Base-by-base conservation (phyloP, 2,888 invertebrate genomes). In the Steinernema scapterisci region DNA sequence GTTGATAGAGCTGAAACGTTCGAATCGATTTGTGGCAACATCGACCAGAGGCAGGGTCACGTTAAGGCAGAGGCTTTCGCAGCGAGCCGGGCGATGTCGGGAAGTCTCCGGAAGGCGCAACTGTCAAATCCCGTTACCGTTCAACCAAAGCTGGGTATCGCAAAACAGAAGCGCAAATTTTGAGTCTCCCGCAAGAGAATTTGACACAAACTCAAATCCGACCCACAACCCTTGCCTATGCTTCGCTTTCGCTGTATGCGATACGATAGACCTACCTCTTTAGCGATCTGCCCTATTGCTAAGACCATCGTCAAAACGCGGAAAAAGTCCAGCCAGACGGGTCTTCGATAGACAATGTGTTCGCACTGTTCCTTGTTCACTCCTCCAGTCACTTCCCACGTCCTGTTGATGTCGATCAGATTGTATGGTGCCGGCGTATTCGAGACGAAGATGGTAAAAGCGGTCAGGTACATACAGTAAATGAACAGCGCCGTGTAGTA, bases 401-500 rank as follows among this genome's bases (percentile, higher is more conserved):
- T 63, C 16, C 25, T 11, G 23, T 72, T 74, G 23, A 73, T 72
- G 43, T 77, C 76, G 70, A 51, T 73, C 70, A 80, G 82, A 77
- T 82, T 80, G 56, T 76, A 82, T 0, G 88, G 87, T 21, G 85
- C 84, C 51, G 82, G 80, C 1, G 85, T 83, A n/a, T 82, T 78
- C 1, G 88, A 79, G 45, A 90, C 86, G 78, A 88, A 90, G 0
- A 87, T 88, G 13, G 90, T 90, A 44, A 90, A 83, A 77, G 89
- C 89, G 27, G 82, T 81, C 23, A 90, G 84, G 82, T 90, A 90
- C 25, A 89, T 74, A 16, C 87, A 77, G 83, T 89, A 90, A 73
- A 90, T 81, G 38, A 87, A 75, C 51, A 90, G 88, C 75, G 89
- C 89, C 72, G 76, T 51, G 83, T 90, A 90, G 86, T 90, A 90